phyloP scores from a whole-genome alignment of 2,113 vertebrate genomes.

The Budorcas taxicolor region DNA sequence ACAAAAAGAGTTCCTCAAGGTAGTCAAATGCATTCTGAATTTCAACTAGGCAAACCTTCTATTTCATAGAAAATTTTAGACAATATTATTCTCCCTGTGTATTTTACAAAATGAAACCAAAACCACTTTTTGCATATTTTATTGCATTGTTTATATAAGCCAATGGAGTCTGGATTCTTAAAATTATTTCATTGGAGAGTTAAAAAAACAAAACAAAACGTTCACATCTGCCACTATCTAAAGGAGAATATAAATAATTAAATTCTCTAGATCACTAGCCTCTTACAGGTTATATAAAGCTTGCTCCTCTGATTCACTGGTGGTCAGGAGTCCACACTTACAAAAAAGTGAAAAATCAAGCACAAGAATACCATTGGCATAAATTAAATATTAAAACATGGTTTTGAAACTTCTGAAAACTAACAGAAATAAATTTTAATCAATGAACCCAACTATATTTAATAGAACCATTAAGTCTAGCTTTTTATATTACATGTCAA shows the following conservation, averaged over 20 bases:
- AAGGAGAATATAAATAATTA: background rate
- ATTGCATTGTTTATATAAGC: background rate
- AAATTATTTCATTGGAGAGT: background rate
- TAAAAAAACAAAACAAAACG: background rate
- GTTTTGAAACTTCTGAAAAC: background rate
- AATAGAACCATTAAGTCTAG: background rate
- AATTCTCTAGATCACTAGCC: background rate
- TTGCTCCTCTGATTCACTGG: background rate
- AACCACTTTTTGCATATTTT: background rate
- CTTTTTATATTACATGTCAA: background rate
- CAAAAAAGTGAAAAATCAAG: background rate
- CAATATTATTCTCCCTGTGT: fast-evolving
- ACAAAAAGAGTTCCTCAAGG: background rate
- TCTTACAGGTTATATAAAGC: background rate
- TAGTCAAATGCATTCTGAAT: background rate
- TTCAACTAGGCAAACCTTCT: background rate
- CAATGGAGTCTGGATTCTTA: background rate
- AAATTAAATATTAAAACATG: background rate
- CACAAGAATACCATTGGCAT: background rate
- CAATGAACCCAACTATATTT: background rate
- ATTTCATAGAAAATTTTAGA: background rate
- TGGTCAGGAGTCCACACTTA: background rate
- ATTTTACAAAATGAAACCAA: slow-evolving; percentile 1
- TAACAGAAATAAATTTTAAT: background rate
- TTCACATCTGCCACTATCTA: background rate